These are phyloP conservation scores for Cerastoderma edule DNA, from an alignment of 2,888 invertebrate genomes.

Conservation along the genomic window DNA sequence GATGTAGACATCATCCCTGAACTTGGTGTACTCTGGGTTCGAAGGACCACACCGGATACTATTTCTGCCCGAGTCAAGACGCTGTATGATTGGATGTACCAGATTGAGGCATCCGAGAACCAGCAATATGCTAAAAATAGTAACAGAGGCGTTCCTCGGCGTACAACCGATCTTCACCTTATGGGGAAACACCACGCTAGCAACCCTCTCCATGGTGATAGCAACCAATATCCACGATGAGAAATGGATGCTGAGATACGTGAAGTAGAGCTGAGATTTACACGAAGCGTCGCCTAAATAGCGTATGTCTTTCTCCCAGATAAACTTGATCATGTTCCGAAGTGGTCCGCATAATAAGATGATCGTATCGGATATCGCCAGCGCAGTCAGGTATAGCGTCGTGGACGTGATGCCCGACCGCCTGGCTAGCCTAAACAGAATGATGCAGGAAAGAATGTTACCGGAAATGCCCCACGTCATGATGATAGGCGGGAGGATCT, in stretches of 20 bases:
- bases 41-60: conserved; percentile 32
- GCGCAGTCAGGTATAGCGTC: conserved; percentile 67
- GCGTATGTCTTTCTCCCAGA: conserved; percentile 62
- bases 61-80: neutral
- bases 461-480: conserved; percentile 71
- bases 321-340: conserved; percentile 58
- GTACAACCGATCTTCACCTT: conserved; percentile 68
- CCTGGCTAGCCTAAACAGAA: conserved; percentile 62
- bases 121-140: conserved; percentile 13
- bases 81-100: conserved; percentile 30
- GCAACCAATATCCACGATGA: conserved; percentile 77
- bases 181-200: conserved; percentile 72
- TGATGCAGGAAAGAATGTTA: conserved; percentile 68
- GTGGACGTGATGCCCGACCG: conserved; percentile 59
- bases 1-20: conserved; percentile 27
- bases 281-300: conserved; percentile 46
- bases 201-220: conserved; percentile 71
- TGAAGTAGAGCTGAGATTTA: conserved; percentile 65
- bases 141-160: conserved; percentile 39
- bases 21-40: conserved; percentile 44
- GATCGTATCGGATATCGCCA: conserved; percentile 66
- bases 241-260: conserved; percentile 69
- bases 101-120: conserved; percentile 17
- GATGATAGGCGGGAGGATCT: conserved; percentile 66
- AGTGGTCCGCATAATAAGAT: conserved; percentile 72